phyloP scores from a whole-genome alignment of 2,888 invertebrate species.

The Maniola hyperantus region DNA sequence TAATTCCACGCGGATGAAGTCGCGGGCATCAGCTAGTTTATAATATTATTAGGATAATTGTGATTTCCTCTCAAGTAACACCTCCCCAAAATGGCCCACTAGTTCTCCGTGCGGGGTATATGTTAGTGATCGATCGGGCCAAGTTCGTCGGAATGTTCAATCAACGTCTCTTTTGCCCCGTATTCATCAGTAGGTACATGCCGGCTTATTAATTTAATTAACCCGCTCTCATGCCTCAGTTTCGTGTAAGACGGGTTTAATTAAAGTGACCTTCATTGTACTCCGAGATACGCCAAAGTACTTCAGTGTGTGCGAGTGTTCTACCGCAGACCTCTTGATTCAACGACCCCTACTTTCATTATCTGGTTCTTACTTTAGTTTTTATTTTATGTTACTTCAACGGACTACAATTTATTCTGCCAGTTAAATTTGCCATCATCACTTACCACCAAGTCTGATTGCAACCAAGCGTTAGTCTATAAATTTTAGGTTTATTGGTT shows the following conservation, averaged over 20 bases:
- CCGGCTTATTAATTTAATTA: conserved; percentile 37
- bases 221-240: neutral
- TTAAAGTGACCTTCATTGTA: conserved; percentile 1
- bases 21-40: too few species aligned
- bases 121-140: conserved; percentile 35
- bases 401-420: too few species aligned
- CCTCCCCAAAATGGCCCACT: neutral
- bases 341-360: neutral
- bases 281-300: neutral
- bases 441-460: too few species aligned
- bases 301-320: neutral
- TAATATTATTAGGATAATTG: too few species aligned
- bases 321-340: neutral
- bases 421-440: too few species aligned
- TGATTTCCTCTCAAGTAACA: too few species aligned
- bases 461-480: too few species aligned
- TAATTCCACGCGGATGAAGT: too few species aligned
- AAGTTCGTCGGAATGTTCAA: conserved; percentile 41
- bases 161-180: conserved; percentile 40
- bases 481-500: too few species aligned
- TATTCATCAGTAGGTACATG: conserved; percentile 37
- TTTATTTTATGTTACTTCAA: too few species aligned
- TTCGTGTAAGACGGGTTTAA: conserved; percentile 5
- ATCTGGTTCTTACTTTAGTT: too few species aligned
- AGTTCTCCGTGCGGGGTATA: neutral